Conservation (phyloP, 2,797 vertebrate species). For the Scomberomorus guttatus region DNA sequence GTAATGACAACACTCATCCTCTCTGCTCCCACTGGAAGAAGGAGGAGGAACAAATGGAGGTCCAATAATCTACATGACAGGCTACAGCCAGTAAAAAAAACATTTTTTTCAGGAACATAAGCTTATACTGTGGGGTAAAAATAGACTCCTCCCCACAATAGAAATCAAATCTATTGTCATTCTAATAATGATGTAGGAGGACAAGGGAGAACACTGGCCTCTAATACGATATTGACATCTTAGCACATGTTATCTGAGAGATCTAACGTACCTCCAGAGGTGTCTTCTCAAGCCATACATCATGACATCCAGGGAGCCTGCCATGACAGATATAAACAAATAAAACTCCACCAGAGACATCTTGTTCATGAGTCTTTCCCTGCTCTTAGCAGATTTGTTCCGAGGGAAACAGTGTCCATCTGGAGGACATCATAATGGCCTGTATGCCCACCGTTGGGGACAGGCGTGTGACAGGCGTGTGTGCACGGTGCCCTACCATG, state of each 20-base stretch:
- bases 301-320: conserved; percentile 31
- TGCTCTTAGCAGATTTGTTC: conserved; percentile 74
- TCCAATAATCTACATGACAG: conserved; percentile 65
- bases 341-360: conserved; percentile 55
- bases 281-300: conserved; percentile 48
- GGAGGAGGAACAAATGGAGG: conserved; percentile 67
- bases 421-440: conserved; percentile 81
- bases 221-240: conserved; percentile 59
- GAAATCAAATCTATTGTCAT: conserved; percentile 49
- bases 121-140: conserved; percentile 30
- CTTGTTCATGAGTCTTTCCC: conserved; percentile 53
- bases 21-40: conserved; percentile 80
- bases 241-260: conserved; percentile 54
- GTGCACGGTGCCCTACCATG: conserved; percentile 56
- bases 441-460: conserved; percentile 70
- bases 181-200: conserved; percentile 41
- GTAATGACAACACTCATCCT: conserved; percentile 87
- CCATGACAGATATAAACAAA: conserved; percentile 65
- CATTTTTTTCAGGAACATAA: conserved; percentile 28
- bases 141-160: conserved; percentile 30
- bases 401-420: conserved; percentile 78
- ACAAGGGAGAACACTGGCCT: conserved; percentile 51
- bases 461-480: conserved; percentile 76
- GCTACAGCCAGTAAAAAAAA: conserved; percentile 51
- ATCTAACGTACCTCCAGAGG: conserved; percentile 36